Base-by-base conservation (phyloP, 2,888 invertebrate genomes). In the Hyposoter didymator region DNA sequence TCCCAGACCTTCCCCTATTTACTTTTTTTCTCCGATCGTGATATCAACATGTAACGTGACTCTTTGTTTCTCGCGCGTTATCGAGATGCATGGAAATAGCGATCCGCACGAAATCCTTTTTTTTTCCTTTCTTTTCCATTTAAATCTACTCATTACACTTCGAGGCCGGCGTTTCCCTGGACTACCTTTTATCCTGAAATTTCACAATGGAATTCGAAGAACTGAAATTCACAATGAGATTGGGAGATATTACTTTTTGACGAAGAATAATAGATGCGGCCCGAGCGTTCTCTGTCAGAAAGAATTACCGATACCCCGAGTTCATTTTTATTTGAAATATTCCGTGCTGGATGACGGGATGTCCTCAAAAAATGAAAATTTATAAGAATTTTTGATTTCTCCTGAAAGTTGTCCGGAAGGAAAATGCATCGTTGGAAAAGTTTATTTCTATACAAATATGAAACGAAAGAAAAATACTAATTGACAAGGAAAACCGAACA, bases 1-100 rank as follows among this genome's bases (percentile, higher is more conserved):
- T 39, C 83, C n/a, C 45, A n/a, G 59, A 73, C 76, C 47, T 76
- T 70, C 75, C 59, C 69, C 59, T 78, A 69, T 82, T 78, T 78
- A 52, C 84, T 76, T 78, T 66, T 59, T 76, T 78, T 72, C 74
- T 55, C 66, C 59, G 73, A 64, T 75, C 52, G 64, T 19, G 70
- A 22, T 64, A 81, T 81, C 73, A 45, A 39, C 45, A 47, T 43
- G 62, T 62, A 75, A 70, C 72, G 47, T 52, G 70, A 75, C 79
- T 79, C 70, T 75, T 75, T 64, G 49, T 70, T 64, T 62, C 62
- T 62, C 78, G 39, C 19, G 64, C 55, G 66, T 83, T 78, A 74
- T 72, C 76, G 52, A 49, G 62, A 62, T 12, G 6, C 35, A 28
- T 35, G 82, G 70, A 47, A 78, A 70, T 70, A 55, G 28, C 43